These are phyloP conservation scores for Sphaerophoria rueppellii DNA, from an alignment of 2,888 invertebrate genomes.

Conservation along the genomic window DNA sequence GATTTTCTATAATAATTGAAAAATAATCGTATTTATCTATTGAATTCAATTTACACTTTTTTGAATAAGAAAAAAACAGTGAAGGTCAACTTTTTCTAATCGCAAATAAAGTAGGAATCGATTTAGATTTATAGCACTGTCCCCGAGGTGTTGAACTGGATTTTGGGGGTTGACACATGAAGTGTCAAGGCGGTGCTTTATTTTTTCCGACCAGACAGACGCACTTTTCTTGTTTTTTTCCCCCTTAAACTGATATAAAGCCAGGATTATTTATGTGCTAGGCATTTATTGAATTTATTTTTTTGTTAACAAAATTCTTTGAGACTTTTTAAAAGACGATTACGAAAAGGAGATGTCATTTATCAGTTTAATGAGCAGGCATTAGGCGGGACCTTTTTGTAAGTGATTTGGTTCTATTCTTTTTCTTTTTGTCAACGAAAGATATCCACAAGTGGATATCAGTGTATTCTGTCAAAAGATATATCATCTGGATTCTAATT, in stretches of 20 bases:
- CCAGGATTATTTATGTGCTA: slow-evolving; percentile 11
- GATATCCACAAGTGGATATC: background rate
- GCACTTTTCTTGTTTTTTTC: background rate
- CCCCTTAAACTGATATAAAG: background rate
- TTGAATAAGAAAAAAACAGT: no score
- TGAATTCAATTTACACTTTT: slow-evolving; percentile 4
- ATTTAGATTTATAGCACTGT: slow-evolving; percentile 1
- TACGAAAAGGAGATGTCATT: background rate
- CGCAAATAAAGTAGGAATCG: background rate
- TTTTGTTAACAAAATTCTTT: background rate
- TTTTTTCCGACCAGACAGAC: background rate
- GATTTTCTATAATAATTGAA: slow-evolving; percentile 25
- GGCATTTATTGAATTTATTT: slow-evolving; percentile 1
- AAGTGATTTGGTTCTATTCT: background rate
- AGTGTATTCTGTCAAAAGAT: no score
- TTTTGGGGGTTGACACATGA: background rate
- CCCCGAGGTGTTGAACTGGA: slow-evolving; percentile 29
- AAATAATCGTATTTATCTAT: slow-evolving; percentile 24
- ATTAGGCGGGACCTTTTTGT: background rate
- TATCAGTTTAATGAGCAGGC: background rate
- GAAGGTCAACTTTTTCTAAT: no score
- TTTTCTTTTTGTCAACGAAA: background rate
- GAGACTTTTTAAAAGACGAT: background rate
- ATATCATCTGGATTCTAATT: no score
- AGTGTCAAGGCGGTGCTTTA: background rate